These are phyloP conservation scores for Prunella strophiata DNA, from an alignment of 2,797 vertebrate genomes.

Conservation along the genomic window DNA sequence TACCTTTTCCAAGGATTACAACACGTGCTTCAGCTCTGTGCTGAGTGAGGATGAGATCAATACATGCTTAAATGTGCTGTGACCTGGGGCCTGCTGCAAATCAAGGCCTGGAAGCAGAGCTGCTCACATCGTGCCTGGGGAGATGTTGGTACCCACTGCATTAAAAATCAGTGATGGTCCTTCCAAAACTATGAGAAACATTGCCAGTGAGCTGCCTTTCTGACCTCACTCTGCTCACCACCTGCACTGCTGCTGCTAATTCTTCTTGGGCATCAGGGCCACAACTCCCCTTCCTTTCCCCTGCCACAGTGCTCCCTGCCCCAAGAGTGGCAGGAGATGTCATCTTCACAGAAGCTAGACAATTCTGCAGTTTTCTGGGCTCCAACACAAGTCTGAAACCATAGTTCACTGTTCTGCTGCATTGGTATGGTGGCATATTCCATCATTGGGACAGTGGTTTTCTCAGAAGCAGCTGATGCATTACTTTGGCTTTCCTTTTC, in stretches of 20 bases:
- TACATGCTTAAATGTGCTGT: fast-evolving
- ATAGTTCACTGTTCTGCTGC: background rate
- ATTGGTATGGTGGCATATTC: background rate
- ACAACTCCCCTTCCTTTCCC: background rate
- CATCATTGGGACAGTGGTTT: background rate
- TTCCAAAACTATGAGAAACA: background rate
- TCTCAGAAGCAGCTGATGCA: background rate
- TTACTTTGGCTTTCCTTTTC: background rate
- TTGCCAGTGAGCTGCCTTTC: background rate
- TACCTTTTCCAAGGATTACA: background rate
- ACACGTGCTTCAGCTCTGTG: background rate
- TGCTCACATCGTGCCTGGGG: background rate
- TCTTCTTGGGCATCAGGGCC: background rate
- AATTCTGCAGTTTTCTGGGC: background rate
- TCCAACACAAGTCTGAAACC: background rate
- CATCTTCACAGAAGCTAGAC: background rate
- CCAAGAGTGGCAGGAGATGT: background rate
- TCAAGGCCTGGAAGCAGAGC: background rate
- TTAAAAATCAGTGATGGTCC: background rate
- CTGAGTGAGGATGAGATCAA: background rate
- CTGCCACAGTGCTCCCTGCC: background rate
- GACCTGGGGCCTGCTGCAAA: background rate
- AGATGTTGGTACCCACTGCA: background rate
- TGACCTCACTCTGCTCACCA: background rate
- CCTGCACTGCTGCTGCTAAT: background rate